Evolutionary conservation across 2,113 vertebrate genomes (phyloP), one percentile per base, ranked within the genome.

Genomic region (Canis aureus): DNA sequence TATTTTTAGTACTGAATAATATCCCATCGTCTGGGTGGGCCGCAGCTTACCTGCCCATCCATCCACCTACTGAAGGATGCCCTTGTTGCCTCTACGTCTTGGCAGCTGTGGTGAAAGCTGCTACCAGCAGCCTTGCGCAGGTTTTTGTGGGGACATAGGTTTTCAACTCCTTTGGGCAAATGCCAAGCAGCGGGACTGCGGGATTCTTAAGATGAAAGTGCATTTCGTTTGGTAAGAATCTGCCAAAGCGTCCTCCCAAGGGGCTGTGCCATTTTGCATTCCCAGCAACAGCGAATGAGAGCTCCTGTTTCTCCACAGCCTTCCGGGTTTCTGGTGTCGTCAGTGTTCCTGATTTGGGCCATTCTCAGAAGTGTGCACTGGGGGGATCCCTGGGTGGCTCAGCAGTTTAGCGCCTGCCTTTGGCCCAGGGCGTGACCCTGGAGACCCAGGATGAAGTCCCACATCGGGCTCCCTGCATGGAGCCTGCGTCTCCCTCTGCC

Each of bases 321-420:
- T 57, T 7, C 11, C 12, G 38, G 59, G 29, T 2, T 11, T 25
- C 15, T 43, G 73, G 23, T 16, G 6, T 53, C 0, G 8, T 60
- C 22, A 0, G 9, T 2, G 38, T 10, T 71, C 11, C 15, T 22
- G 67, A 60, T 29, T 19, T 84, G 5, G 27, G 49, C 25, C 69
- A 13, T 59, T 60, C 20, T 8, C 1, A 20, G 5, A 17, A 20
- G 3, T 32, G 17, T 7, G 9, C 27, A 0, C 1, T 57, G 29
- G 11, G 43, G 7, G 43, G 43, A 43, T 43, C 43, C 43, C 43
- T 43, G 43, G 43, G 43, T 43, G 43, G 6, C 43, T 7, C 43
- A 43, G 43, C 6, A 1, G 43, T 43, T 43, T 43, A 43, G 43
- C 43, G 43, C 43, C 43, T 43, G 43, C 6, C 43, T 43, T 43